Percentiles rank a stretch among this genome's conserved stretches.
Evolutionary conservation across 2,113 vertebrate species (phyloP).

Genomic region (Phyllostomus hastatus): DNA sequence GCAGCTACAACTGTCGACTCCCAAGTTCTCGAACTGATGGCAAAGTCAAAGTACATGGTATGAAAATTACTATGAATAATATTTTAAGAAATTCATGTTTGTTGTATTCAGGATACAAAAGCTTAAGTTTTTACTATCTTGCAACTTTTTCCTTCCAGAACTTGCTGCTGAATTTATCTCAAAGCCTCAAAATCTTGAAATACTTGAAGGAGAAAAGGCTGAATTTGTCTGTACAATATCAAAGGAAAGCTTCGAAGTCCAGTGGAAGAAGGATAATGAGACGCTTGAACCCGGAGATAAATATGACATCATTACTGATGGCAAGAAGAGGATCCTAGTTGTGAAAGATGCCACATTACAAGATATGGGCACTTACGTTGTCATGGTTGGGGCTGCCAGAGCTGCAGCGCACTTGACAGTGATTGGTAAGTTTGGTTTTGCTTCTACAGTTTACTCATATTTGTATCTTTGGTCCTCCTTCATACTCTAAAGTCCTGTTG

Average conservation of each 20-base stretch:
- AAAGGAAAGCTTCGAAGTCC: conserved; percentile 92
- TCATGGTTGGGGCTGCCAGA: conserved; percentile 88
- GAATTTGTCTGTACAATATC: conserved; percentile 95
- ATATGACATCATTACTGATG: conserved; percentile 90
- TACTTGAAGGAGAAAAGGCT: conserved; percentile 95
- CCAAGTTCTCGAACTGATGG: conserved; percentile 87
- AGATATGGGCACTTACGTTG: conserved; percentile 90
- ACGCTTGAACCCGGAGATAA: conserved; percentile 89
- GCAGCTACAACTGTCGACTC: conserved; percentile 91
- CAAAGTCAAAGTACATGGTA: conserved; percentile 92
- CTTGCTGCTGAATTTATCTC: conserved; percentile 96
- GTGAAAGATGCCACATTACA: conserved; percentile 88
- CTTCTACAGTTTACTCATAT: neutral
- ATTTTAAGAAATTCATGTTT: neutral
- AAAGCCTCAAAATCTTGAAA: conserved; percentile 91
- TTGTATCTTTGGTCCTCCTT: neutral
- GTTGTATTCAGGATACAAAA: neutral
- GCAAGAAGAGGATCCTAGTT: conserved; percentile 91
- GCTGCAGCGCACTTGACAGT: conserved; percentile 91
- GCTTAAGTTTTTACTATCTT: neutral
- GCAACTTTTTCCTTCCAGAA: conserved; percentile 82
- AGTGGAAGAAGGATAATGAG: conserved; percentile 89
- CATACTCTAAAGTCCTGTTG: conserved; percentile 34
- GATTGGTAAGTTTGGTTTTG: conserved; percentile 85
- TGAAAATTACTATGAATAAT: conserved; percentile 15